Conservation (phyloP, 2,888 invertebrate species). For the Resseliella maxima region DNA sequence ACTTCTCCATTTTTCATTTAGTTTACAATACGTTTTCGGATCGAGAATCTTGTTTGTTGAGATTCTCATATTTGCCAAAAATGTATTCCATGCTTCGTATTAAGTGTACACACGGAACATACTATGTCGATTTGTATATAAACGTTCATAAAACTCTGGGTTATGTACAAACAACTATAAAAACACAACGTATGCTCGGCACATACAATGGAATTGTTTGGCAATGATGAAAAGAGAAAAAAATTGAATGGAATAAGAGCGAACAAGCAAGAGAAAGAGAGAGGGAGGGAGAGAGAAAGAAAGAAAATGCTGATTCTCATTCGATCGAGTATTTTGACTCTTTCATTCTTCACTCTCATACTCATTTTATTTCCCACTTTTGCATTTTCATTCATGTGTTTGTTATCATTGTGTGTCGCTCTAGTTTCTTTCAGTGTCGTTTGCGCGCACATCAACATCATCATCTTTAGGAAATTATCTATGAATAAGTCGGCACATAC, state of each 20-base stretch:
- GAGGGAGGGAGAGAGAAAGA: too few relatives aligned
- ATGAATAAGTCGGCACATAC: slow-evolving; percentile 45
- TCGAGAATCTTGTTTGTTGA: neutral
- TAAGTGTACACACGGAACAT: slow-evolving; percentile 7
- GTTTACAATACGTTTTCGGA: slow-evolving; percentile 11
- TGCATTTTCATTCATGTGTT: neutral
- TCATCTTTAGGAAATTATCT: slow-evolving; percentile 23
- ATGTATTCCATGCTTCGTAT: neutral
- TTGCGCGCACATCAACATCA: neutral
- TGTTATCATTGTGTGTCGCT: neutral
- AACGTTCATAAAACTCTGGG: slow-evolving; percentile 48
- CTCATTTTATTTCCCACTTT: neutral
- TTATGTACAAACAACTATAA: slow-evolving; percentile 24
- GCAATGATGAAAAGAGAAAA: neutral
- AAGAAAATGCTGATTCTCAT: neutral
- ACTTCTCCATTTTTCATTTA: neutral
- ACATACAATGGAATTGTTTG: slow-evolving; percentile 40
- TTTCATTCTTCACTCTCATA: neutral
- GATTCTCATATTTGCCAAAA: neutral
- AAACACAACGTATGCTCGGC: slow-evolving; percentile 28
- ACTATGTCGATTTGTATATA: slow-evolving; percentile 28
- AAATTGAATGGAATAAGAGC: neutral
- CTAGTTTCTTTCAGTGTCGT: neutral
- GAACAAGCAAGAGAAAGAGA: too few relatives aligned
- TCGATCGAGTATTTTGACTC: neutral